phyloP scores from a whole-genome alignment of 2,888 invertebrate species.

The Elysia crispata region DNA sequence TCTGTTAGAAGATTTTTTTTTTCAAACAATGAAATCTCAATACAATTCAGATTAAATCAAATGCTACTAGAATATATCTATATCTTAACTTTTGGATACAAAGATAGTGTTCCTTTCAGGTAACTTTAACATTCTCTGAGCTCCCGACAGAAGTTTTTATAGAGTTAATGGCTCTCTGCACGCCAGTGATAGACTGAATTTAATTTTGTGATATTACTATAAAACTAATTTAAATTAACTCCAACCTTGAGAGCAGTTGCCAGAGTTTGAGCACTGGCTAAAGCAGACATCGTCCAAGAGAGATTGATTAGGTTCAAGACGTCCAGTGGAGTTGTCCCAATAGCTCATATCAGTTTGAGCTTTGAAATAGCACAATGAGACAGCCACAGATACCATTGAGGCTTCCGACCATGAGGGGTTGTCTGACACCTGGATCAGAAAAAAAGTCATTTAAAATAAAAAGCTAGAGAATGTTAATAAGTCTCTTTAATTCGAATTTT shows the following conservation, averaged over 20 bases:
- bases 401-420: slow-evolving; percentile 49
- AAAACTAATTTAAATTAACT: not conserved
- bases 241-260: slow-evolving; percentile 46
- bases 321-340: slow-evolving; percentile 49
- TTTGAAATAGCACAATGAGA: slow-evolving; percentile 54
- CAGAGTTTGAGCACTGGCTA: slow-evolving; percentile 52
- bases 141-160: too few species aligned
- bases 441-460: not conserved
- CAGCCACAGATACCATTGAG: slow-evolving; percentile 49
- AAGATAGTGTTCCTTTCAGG: too few species aligned
- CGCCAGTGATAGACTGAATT: too few species aligned
- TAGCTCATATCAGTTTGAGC: slow-evolving; percentile 46
- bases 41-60: too few species aligned
- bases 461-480: too few species aligned
- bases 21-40: too few species aligned
- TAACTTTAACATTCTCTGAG: too few species aligned
- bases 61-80: too few species aligned
- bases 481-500: not conserved
- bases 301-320: slow-evolving; percentile 38
- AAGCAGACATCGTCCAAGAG: slow-evolving; percentile 54
- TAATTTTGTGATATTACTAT: too few species aligned
- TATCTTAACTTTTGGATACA: too few species aligned
- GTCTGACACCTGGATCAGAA: slow-evolving; percentile 54
- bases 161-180: too few species aligned
- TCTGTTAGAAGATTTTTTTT: too few species aligned